Evolutionary conservation across 2,888 invertebrate genomes (phyloP).

Genomic region (Scaptomyza polygonia): DNA sequence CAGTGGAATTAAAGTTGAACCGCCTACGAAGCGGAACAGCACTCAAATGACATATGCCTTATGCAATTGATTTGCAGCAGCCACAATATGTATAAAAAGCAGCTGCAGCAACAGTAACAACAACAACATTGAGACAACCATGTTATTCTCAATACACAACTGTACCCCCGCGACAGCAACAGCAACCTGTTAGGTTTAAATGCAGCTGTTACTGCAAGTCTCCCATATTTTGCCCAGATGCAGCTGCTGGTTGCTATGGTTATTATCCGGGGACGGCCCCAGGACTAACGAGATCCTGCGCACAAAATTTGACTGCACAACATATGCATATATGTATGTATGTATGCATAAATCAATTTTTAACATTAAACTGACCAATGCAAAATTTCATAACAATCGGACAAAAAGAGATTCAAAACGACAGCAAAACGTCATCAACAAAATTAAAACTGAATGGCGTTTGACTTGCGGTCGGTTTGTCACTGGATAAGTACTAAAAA

Average conservation of each 20-base stretch:
- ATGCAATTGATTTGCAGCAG: neutral
- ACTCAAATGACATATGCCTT: conserved; percentile 6
- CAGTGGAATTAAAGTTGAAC: neutral
- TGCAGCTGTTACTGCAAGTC: conserved; percentile 11
- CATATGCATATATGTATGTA: conserved; percentile 13
- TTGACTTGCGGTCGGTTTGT: conserved; percentile 62
- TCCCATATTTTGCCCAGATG: conserved; percentile 16
- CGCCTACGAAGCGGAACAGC: neutral
- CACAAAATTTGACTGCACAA: conserved; percentile 28
- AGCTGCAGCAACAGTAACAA: neutral
- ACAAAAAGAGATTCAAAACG: neutral
- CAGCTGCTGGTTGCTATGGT: conserved; percentile 55
- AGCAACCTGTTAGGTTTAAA: conserved; percentile 35
- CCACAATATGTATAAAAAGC: neutral
- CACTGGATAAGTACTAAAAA: conserved; percentile 57
- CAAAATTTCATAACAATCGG: neutral
- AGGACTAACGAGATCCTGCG: conserved; percentile 45
- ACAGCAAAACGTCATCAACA: neutral
- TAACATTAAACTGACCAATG: neutral
- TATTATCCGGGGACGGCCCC: conserved; percentile 32
- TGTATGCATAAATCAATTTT: neutral
- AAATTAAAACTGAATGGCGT: conserved; percentile 34
- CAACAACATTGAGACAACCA: neutral
- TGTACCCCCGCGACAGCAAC: conserved; percentile 18
- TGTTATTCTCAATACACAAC: conserved; percentile 18